These are phyloP conservation scores for Aspidiotus rigidus DNA, from an alignment of 2,888 invertebrate genomes.

Conservation along the genomic window DNA sequence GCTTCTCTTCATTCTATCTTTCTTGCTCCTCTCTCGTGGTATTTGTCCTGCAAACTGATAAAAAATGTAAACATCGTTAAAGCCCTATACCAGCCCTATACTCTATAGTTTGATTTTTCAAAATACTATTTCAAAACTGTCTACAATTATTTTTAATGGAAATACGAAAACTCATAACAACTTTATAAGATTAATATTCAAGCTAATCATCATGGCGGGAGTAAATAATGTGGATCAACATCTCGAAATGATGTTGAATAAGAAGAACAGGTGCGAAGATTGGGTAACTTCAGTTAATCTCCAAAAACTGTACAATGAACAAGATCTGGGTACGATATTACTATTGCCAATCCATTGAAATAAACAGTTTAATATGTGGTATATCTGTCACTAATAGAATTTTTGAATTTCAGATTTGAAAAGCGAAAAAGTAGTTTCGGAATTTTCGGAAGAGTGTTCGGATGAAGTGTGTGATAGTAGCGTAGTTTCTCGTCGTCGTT, in stretches of 20 bases:
- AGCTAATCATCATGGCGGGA: constrained; percentile 1
- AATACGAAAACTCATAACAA: too few species aligned
- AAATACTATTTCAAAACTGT: too few species aligned
- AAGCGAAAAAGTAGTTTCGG: not conserved
- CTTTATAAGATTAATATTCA: not conserved
- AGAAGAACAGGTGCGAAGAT: constrained; percentile 24
- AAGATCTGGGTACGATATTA: not conserved
- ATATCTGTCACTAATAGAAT: not conserved
- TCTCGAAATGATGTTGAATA: constrained; percentile 32
- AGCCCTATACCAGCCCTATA: too few species aligned
- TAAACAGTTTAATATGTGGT: too few species aligned
- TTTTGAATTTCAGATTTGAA: constrained; percentile 10
- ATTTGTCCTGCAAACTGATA: too few species aligned
- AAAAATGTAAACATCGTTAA: too few species aligned
- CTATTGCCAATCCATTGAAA: too few species aligned
- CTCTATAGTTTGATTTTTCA: too few species aligned
- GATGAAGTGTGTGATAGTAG: constrained; percentile 19
- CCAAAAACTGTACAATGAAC: not conserved
- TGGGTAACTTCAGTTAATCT: constrained; percentile 24
- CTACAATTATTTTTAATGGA: too few species aligned
- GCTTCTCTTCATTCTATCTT: too few species aligned
- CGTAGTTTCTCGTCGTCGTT: constrained; percentile 6
- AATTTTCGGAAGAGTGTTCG: constrained; percentile 8
- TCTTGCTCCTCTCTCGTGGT: too few species aligned
- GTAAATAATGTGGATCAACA: constrained; percentile 23